Evolutionary conservation across 2,113 vertebrate species (phyloP).

Genomic region (Noturus placidus): DNA sequence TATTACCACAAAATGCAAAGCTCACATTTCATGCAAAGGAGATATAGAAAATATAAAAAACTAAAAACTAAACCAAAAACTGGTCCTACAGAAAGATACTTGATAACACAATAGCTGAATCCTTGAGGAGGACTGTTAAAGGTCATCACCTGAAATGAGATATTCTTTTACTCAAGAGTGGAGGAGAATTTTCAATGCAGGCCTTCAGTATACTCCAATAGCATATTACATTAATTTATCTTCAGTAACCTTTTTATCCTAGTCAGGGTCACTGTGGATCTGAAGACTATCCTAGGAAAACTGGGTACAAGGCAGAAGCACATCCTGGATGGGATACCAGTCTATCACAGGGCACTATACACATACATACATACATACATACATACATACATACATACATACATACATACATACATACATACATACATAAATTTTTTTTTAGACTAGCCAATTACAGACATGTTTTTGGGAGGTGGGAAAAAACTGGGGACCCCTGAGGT

Average conservation of each 20-base stretch:
- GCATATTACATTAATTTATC: conserved; percentile 2
- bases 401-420: neutral
- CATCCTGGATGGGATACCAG: neutral
- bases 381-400: neutral
- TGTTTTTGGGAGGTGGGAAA: neutral
- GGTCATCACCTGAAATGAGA: conserved; percentile 38
- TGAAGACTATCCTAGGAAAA: neutral
- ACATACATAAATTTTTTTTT: neutral
- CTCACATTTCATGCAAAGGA: neutral
- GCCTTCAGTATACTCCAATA: neutral
- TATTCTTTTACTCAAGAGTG: conserved; percentile 31
- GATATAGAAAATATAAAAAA: neutral
- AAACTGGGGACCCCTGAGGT: neutral
- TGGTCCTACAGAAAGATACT: neutral
- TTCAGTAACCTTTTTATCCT: conserved; percentile 16
- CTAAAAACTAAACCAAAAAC: neutral
- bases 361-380: neutral
- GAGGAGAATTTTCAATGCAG: neutral
- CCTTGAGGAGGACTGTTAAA: conserved; percentile 18
- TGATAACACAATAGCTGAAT: neutral
- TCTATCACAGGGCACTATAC: neutral
- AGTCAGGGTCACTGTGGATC: neutral
- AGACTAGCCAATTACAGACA: neutral
- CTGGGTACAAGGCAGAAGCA: neutral
- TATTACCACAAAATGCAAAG: neutral